Conservation (phyloP, 2,888 invertebrate species). For the Drosophila paracracens region DNA sequence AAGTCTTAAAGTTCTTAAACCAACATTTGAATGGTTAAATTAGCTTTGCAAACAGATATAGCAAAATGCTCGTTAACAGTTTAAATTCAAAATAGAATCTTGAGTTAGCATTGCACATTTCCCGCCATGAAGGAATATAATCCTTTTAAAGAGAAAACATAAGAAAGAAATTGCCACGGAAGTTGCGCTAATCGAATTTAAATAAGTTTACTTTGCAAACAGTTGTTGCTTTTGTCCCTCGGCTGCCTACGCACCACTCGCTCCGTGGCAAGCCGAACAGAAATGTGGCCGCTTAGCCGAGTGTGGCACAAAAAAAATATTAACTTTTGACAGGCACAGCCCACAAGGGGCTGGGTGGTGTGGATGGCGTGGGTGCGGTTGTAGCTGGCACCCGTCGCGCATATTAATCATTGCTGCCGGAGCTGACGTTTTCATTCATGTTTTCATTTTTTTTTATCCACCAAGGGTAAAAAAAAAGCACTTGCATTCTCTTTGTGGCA, state of each 20-base stretch:
- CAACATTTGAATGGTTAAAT: background rate
- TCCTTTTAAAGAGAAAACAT: background rate
- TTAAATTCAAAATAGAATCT: background rate
- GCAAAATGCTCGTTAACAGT: background rate
- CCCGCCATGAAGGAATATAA: background rate
- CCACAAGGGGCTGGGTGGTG: background rate
- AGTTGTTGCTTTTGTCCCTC: conserved; percentile 56
- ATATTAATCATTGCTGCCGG: conserved; percentile 71
- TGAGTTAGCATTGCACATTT: background rate
- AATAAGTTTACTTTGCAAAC: conserved; percentile 78
- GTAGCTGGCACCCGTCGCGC: conserved; percentile 54
- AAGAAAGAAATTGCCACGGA: conserved; percentile 43
- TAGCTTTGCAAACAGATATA: background rate
- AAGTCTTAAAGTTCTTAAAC: background rate
- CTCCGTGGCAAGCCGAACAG: conserved; percentile 57
- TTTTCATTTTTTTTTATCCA: conserved; percentile 11
- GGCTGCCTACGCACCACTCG: background rate
- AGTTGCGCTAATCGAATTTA: conserved; percentile 79
- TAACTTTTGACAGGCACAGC: conserved; percentile 67
- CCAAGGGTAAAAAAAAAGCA: conserved; percentile 57
- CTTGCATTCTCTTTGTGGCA: conserved; percentile 47
- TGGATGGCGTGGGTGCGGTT: background rate
- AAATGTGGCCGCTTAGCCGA: conserved; percentile 40
- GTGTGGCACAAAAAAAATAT: conserved; percentile 51
- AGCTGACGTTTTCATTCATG: conserved; percentile 32